Conservation (phyloP, 1,140 invertebrate species). For the Bombus pyrosoma region DNA sequence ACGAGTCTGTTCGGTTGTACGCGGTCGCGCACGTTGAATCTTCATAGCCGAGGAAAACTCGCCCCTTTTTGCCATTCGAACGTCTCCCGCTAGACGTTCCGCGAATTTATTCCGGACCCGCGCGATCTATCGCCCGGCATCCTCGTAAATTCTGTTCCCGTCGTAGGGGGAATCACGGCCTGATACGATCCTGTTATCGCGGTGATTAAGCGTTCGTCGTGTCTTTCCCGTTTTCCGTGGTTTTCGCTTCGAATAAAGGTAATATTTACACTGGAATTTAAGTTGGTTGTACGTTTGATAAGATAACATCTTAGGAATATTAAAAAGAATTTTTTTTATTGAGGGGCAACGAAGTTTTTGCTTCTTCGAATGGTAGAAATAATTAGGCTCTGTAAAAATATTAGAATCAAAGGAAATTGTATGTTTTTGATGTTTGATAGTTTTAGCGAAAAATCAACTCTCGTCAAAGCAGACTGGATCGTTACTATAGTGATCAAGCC, state of each 20-base stretch:
- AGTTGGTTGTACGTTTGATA: background rate
- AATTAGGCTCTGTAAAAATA: background rate
- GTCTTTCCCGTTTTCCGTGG: background rate
- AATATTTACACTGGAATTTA: background rate
- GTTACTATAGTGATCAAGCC: no score
- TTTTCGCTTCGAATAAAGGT: background rate
- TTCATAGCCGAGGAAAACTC: constrained; percentile 60
- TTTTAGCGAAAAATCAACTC: no score
- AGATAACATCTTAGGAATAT: background rate
- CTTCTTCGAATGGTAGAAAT: background rate
- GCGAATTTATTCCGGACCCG: constrained; percentile 56
- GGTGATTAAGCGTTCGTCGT: background rate
- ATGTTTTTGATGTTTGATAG: no score
- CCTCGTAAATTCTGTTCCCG: constrained; percentile 30
- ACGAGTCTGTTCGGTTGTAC: constrained; percentile 50
- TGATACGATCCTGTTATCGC: constrained; percentile 4
- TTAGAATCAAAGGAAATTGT: background rate
- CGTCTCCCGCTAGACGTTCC: constrained; percentile 30
- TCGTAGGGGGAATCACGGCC: constrained; percentile 18
- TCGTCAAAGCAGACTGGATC: no score
- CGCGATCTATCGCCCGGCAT: constrained; percentile 14
- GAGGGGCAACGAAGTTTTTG: no score
- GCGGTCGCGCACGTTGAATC: constrained; percentile 52
- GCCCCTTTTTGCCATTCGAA: constrained; percentile 31
- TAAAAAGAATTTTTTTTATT: background rate